These are phyloP conservation scores for Plectropomus leopardus DNA, from an alignment of 2,113 vertebrate species.

Conservation along the genomic window DNA sequence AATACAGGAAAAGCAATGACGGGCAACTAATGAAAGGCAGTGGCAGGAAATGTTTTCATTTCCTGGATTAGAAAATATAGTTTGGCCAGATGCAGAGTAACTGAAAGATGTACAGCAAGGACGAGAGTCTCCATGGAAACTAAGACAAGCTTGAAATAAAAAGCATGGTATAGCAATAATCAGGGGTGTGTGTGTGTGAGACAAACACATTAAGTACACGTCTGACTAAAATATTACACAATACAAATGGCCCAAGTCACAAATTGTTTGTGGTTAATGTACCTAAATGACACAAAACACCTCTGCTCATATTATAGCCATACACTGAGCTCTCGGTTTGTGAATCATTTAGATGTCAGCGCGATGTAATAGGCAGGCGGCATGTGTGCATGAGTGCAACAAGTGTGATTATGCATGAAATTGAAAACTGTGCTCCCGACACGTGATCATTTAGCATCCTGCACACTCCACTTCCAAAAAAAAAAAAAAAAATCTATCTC, in stretches of 20 bases:
- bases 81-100: conserved; percentile 46
- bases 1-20: not conserved
- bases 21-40: not conserved
- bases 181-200: conserved; percentile 12
- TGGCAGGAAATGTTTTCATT: conserved; percentile 35
- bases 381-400: conserved; percentile 51
- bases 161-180: conserved; percentile 50
- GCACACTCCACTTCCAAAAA: conserved; percentile 5
- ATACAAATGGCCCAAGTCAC: not conserved
- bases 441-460: conserved; percentile 46
- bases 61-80: conserved; percentile 18
- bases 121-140: conserved; percentile 78
- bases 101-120: conserved; percentile 52
- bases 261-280: conserved; percentile 20
- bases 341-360: conserved; percentile 37
- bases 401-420: conserved; percentile 74
- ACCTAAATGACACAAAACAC: conserved; percentile 4
- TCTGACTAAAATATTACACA: conserved; percentile 16
- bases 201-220: conserved; percentile 8
- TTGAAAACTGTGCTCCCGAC: conserved; percentile 57
- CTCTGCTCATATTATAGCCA: not conserved
- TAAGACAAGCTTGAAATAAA: conserved; percentile 63
- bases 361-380: conserved; percentile 2
- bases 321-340: not conserved
- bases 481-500: conserved; percentile 29